Percentiles rank a stretch among this genome's conserved stretches.
These are phyloP conservation scores for Mastomys coucha DNA, from an alignment of 2,113 vertebrate genomes.

Conservation along the genomic window DNA sequence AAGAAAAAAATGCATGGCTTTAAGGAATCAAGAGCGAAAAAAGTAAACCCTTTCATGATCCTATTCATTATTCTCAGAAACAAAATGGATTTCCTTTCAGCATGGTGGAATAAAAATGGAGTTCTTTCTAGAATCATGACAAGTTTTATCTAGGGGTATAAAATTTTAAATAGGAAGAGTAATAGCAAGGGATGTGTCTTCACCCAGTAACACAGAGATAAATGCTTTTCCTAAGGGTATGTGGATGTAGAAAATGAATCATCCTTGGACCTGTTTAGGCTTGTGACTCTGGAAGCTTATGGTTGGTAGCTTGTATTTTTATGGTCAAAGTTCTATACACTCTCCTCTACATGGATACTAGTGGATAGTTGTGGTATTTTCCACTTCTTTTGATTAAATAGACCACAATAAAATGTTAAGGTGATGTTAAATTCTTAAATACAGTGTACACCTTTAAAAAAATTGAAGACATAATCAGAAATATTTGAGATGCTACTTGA, in stretches of 20 bases:
- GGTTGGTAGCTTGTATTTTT: slow-evolving; percentile 19
- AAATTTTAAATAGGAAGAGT: slow-evolving; percentile 74
- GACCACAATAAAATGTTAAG: slow-evolving; percentile 48
- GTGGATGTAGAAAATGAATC: slow-evolving; percentile 70
- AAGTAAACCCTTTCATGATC: slow-evolving; percentile 64
- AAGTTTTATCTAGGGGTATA: slow-evolving; percentile 76
- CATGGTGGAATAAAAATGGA: slow-evolving; percentile 69
- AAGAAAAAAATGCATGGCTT: slow-evolving; percentile 58
- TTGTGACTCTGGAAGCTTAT: slow-evolving; percentile 38
- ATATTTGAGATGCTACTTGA: slow-evolving; percentile 44
- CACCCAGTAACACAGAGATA: slow-evolving; percentile 67
- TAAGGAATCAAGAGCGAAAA: slow-evolving; percentile 63
- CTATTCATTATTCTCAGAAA: slow-evolving; percentile 72
- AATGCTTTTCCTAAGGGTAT: slow-evolving; percentile 65
- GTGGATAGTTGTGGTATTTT: neutral
- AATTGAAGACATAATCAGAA: slow-evolving; percentile 30
- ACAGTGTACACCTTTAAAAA: neutral
- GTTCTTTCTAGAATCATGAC: slow-evolving; percentile 68
- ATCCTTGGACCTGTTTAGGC: slow-evolving; percentile 59
- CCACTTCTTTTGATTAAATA: slow-evolving; percentile 35
- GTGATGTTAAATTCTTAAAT: slow-evolving; percentile 39
- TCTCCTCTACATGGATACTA: neutral
- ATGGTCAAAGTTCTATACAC: slow-evolving; percentile 37
- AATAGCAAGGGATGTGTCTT: slow-evolving; percentile 68
- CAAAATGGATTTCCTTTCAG: slow-evolving; percentile 78